These are phyloP conservation scores for Colinus virginianus DNA, from an alignment of 2,113 vertebrate species.

Conservation along the genomic window DNA sequence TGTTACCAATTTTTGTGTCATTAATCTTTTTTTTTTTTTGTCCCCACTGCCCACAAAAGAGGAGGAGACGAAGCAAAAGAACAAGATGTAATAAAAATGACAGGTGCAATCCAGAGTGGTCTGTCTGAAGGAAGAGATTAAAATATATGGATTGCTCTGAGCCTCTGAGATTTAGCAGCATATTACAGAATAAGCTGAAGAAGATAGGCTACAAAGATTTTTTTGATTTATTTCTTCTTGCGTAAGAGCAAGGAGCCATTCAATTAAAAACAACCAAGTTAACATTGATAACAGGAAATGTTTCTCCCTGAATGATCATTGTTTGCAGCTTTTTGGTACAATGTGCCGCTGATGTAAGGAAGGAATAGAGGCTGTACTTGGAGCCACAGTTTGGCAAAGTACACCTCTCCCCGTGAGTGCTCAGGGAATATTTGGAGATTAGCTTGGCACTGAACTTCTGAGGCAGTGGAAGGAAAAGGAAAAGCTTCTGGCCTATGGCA, in stretches of 20 bases:
- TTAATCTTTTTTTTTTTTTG: neutral
- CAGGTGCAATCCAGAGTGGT: neutral
- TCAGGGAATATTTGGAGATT: neutral
- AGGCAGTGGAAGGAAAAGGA: constrained; percentile 11
- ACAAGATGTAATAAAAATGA: neutral
- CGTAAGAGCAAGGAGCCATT: neutral
- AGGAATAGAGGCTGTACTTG: neutral
- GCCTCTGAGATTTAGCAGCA: neutral
- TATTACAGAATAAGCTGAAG: neutral
- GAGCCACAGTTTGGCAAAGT: neutral
- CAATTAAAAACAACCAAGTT: neutral
- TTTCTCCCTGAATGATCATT: neutral
- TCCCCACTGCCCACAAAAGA: neutral
- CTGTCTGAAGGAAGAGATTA: neutral
- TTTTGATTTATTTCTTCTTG: neutral
- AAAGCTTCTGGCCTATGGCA: neutral
- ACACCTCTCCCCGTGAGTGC: neutral
- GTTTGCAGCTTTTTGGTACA: neutral
- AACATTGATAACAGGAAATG: constrained; percentile 25
- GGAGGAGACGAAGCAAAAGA: neutral
- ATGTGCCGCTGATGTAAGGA: neutral
- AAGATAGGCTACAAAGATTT: neutral
- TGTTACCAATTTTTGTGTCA: neutral
- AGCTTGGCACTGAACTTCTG: neutral
- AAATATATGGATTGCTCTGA: neutral